These are phyloP conservation scores for Diarsia rubi DNA, from an alignment of 2,888 invertebrate genomes.

Conservation along the genomic window DNA sequence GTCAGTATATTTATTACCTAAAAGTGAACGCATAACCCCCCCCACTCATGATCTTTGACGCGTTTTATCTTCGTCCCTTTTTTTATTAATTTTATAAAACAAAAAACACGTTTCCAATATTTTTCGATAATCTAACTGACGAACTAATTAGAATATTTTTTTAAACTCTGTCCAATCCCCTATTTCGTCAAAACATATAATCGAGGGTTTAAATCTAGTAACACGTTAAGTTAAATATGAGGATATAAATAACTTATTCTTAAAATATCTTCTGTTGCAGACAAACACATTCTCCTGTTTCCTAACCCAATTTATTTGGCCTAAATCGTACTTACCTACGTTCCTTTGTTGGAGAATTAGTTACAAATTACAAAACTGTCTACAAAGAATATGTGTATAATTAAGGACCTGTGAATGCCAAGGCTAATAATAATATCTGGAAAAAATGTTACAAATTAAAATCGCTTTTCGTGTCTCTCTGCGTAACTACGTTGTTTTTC, in stretches of 20 bases:
- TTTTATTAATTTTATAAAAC: no score
- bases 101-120: no score
- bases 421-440: neutral
- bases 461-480: neutral
- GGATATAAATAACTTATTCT: conserved; percentile 9
- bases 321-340: conserved; percentile 11
- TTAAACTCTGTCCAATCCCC: no score
- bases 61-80: no score
- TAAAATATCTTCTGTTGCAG: conserved; percentile 15
- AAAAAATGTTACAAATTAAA: neutral
- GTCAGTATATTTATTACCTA: no score
- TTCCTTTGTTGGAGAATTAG: neutral
- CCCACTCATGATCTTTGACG: no score
- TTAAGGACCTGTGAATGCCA: no score
- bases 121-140: no score
- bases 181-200: no score
- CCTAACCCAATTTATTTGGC: conserved; percentile 16
- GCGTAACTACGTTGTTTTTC: neutral
- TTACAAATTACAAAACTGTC: conserved; percentile 7
- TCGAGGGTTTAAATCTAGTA: neutral
- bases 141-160: no score
- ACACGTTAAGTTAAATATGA: neutral
- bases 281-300: conserved; percentile 8
- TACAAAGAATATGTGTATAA: neutral
- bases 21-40: no score